Percentiles rank a stretch among this genome's conserved stretches.
Conservation (phyloP, 2,797 vertebrate genomes). For the Salmo trutta region DNA sequence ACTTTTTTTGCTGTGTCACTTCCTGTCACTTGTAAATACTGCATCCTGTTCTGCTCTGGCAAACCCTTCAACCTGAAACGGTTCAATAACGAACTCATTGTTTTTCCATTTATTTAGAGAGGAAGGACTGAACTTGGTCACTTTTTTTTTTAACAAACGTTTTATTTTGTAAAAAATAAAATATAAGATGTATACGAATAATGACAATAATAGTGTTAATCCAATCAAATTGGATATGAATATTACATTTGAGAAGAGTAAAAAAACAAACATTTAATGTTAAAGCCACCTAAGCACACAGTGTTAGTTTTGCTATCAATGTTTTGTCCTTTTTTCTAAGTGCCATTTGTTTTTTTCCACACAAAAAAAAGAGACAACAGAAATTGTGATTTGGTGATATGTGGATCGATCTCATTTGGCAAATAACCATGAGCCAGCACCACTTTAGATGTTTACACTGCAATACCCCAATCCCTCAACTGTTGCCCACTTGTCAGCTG, state of each 20-base stretch:
- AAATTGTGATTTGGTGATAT: background rate
- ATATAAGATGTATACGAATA: constrained; percentile 50
- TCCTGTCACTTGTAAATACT: constrained; percentile 59
- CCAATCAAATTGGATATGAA: constrained; percentile 61
- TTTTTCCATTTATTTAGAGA: constrained; percentile 40
- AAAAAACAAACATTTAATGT: constrained; percentile 9
- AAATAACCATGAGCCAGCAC: background rate
- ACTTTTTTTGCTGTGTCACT: constrained; percentile 47
- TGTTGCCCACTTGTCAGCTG: background rate
- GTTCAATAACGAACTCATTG: constrained; percentile 12
- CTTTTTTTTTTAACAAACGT: constrained; percentile 38
- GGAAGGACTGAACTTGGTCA: constrained; percentile 30
- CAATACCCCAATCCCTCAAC: constrained; percentile 4
- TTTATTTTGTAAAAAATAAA: constrained; percentile 43
- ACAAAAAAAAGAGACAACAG: background rate
- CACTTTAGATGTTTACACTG: constrained; percentile 13
- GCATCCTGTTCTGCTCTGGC: constrained; percentile 57
- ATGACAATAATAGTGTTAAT: constrained; percentile 55
- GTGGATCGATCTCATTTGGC: background rate
- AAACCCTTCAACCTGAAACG: constrained; percentile 29
- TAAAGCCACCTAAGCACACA: constrained; percentile 30
- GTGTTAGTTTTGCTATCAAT: constrained; percentile 13
- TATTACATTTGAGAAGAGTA: constrained; percentile 47
- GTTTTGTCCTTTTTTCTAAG: constrained; percentile 4
- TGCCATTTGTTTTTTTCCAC: background rate